These are phyloP conservation scores for Narcine bancroftii DNA, from an alignment of 2,113 vertebrate species.

Conservation along the genomic window DNA sequence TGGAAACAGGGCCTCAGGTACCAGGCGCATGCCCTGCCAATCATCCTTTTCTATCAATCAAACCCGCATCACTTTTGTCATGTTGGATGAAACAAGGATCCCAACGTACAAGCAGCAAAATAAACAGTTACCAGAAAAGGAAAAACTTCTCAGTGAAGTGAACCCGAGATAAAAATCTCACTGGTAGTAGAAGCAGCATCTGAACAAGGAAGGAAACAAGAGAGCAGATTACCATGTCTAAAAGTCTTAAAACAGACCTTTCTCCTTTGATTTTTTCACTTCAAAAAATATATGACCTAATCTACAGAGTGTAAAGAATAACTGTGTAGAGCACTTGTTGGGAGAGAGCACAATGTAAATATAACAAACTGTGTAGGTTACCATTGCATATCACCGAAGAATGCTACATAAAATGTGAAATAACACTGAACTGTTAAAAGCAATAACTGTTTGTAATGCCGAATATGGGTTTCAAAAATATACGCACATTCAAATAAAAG, in stretches of 20 bases:
- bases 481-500: conserved; percentile 26
- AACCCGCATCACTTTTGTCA: too few relatives aligned
- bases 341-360: neutral
- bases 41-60: too few relatives aligned
- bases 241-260: conserved; percentile 31
- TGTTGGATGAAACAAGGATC: neutral
- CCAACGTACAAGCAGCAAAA: neutral
- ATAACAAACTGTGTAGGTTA: neutral
- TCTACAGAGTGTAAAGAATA: conserved; percentile 10
- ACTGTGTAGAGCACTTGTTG: neutral
- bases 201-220: neutral
- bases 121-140: neutral
- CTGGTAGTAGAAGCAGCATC: neutral
- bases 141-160: too few relatives aligned
- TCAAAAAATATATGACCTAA: neutral
- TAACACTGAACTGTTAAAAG: neutral
- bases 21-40: too few relatives aligned
- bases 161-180: neutral
- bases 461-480: conserved; percentile 9
- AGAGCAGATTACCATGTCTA: neutral
- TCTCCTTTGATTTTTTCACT: neutral
- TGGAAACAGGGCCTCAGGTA: too few relatives aligned
- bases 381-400: neutral
- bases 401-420: neutral
- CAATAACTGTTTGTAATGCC: neutral